Base-by-base conservation (phyloP, 2,113 vertebrate species). In the Engystomops pustulosus region DNA sequence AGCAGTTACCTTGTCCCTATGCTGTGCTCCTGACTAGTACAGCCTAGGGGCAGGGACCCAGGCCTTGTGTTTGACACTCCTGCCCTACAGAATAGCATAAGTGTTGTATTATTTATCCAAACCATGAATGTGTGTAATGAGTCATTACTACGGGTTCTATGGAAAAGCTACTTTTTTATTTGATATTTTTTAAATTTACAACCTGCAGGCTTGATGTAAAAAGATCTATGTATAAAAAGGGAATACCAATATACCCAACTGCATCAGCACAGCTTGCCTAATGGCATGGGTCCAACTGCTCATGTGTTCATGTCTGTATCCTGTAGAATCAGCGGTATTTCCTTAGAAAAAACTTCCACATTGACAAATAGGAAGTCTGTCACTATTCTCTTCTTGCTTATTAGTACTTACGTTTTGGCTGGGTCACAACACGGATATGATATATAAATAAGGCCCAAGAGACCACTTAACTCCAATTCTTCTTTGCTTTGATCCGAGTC, bases 361-460 rank as follows among this genome's bases (percentile, higher is more conserved):
- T 1, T 49, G 25, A 74, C 25, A 74, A 18, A 49, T 30, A 74
- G 12, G n/a, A 74, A 47, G 70, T 47, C 15, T 49, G 70, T 30
- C 17, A 47, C 47, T 7, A 49, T 74, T 15, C 23, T 30, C 47
- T 74, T 23, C 14, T 9, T 74, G 14, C 70, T 74, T 74, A 44
- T 49, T 74, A 74, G 12, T 49, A 47, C 44, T 47, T 23, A 47
- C 7, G 12, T 72, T 25, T 27, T 49, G 44, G 41, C 44, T 27
- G n/a, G 14, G 14, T 27, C 23, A 14, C 69, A 45, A 15, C 38
- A 72, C 5, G 25, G 44, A 25, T 47, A 49, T 47, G 41, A 30
- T 74, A 72, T 45, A 47, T 72, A 45, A 72, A 72, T 72, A 23
- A 25, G 69, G 11, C 69, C 27, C 69, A 72, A 45, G 69, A 72